Percentiles rank a stretch among this genome's conserved stretches.
Conservation (phyloP, 2,113 vertebrate genomes). For the Psittacara wagleri region DNA sequence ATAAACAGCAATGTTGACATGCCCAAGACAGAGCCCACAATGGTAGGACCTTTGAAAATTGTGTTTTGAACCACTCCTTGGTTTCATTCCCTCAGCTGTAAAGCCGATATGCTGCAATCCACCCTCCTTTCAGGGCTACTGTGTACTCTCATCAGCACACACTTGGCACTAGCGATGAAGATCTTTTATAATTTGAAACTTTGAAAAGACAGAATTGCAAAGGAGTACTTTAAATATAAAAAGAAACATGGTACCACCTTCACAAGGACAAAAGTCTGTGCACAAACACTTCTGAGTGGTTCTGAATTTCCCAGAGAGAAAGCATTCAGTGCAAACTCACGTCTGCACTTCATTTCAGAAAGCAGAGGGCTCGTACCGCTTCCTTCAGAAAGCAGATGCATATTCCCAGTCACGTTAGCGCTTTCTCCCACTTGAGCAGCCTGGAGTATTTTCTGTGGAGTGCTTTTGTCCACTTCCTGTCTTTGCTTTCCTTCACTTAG, state of each 20-base stretch:
- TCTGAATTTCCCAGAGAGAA: conserved; percentile 1
- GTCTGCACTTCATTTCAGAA: neutral
- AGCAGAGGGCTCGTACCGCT: neutral
- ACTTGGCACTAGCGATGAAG: neutral
- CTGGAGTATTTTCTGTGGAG: neutral
- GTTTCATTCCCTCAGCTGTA: neutral
- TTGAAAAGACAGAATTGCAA: neutral
- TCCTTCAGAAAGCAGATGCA: neutral
- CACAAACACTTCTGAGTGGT: neutral
- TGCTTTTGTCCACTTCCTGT: conserved; percentile 13
- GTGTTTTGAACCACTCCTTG: neutral
- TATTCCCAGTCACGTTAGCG: neutral
- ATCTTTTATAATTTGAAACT: neutral
- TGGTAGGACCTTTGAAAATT: neutral
- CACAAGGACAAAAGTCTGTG: neutral
- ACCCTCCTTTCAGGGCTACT: neutral
- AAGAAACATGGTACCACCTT: neutral
- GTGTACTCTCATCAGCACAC: neutral
- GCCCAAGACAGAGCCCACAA: neutral
- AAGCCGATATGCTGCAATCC: neutral
- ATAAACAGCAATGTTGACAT: neutral
- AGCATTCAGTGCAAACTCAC: neutral
- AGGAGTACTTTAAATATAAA: neutral
- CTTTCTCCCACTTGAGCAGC: neutral
- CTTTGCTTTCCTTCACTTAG: neutral